Percentiles rank a stretch among this genome's conserved stretches.
These are phyloP conservation scores for Athene cunicularia DNA, from an alignment of 2,113 vertebrate species.

Conservation along the genomic window DNA sequence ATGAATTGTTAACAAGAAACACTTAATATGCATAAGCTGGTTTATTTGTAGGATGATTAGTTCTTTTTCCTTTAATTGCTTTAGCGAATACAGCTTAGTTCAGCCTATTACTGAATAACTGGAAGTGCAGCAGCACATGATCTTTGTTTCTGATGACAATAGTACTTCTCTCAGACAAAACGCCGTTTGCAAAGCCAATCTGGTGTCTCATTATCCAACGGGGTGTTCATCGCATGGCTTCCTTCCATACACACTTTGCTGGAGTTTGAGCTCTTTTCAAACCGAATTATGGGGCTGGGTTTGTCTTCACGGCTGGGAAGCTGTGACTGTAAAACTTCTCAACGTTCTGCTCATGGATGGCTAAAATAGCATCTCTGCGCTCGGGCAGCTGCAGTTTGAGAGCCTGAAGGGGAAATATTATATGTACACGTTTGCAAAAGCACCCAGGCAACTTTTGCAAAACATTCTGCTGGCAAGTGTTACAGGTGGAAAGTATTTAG, in stretches of 20 bases:
- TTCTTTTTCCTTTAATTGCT: neutral
- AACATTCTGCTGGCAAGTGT: neutral
- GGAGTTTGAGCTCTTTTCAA: neutral
- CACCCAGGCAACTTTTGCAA: neutral
- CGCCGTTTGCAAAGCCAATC: neutral
- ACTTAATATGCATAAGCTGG: conserved; percentile 70
- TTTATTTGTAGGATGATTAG: conserved; percentile 59
- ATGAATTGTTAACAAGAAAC: conserved; percentile 78
- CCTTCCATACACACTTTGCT: fast-evolving
- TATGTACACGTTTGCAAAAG: neutral
- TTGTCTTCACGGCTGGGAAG: neutral
- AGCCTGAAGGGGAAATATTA: neutral
- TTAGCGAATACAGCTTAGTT: conserved; percentile 17
- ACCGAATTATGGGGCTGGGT: fast-evolving
- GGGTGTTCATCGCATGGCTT: fast-evolving
- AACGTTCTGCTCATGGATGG: fast-evolving
- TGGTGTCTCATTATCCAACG: fast-evolving
- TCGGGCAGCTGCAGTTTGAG: neutral
- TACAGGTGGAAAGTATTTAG: neutral
- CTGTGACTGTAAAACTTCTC: neutral
- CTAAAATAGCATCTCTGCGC: neutral
- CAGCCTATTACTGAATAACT: neutral
- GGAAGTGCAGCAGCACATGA: neutral
- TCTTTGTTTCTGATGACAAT: neutral
- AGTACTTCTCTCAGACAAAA: neutral